Evolutionary conservation across 2,797 vertebrate species (phyloP), one percentile per base, ranked within the genome.

Genomic region (Arctocebus calabarensis): DNA sequence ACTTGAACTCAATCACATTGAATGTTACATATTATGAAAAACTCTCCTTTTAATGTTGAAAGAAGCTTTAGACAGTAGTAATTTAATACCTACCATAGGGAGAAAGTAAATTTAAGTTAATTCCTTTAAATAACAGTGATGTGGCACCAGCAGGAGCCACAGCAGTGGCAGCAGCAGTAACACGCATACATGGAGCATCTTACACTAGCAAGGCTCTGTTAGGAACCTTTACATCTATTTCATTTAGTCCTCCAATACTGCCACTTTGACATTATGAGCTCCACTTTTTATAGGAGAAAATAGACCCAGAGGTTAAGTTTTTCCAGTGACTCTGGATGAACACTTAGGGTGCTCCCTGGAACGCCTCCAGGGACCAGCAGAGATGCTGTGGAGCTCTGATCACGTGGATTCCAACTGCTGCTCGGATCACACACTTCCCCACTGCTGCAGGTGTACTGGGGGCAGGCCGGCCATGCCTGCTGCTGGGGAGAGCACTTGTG

Each of bases 21-120:
- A 84, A 61, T 85, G 74, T 34, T 89, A 57, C 3, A 48, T 64
- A 79, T 84, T 94, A 77, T 91, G 81, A 68, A 93, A 92, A 81
- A 34, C 17, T 75, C 84, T 90, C 27, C 95, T 91, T 57, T 74
- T 87, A 83, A 93, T 64, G 48, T 32, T 77, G 19, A 91, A 91
- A 68, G 55, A 88, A 45, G 25, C 64, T 90, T 62, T 82, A 85
- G 57, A 71, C 17, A 96, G 84, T 61, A 84, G 75, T 95, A 82
- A 85, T 27, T 66, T 27, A 94, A 77, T 25, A 84, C 23, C 66
- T 79, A 45, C 7, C 40, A 88, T 4, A 61, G 22, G 73, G 59
- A 92, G n/a, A 89, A 95, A 34, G 8, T 64, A 57, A 57, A 70
- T 86, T 85, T 84, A 84, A 81, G 70, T 90, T 48, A 68, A 32